A percentile compares a stretch with the other conserved stretches of the same genome.
These are phyloP conservation scores for Willowsia nigromaculata DNA, from an alignment of 2,888 invertebrate genomes.

Conservation along the genomic window DNA sequence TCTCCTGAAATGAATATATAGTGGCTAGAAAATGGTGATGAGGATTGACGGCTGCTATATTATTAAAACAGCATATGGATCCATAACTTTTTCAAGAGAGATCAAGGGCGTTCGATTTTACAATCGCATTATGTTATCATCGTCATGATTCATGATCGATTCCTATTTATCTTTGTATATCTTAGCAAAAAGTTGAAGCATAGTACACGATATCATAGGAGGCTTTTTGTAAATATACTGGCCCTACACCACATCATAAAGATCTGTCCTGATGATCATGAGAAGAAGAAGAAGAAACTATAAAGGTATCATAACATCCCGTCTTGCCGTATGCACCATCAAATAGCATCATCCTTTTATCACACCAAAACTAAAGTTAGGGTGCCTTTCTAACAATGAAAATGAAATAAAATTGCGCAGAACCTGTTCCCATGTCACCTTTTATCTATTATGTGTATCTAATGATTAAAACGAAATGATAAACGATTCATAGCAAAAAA, in stretches of 20 bases:
- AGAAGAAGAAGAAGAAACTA: conserved; percentile 12
- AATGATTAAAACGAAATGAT: conserved; percentile 60
- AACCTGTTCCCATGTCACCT: conserved; percentile 74
- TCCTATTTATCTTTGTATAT: neutral
- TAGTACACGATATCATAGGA: too few relatives aligned
- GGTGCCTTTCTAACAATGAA: conserved; percentile 61
- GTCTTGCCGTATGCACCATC: neutral
- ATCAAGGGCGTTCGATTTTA: conserved; percentile 68
- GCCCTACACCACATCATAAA: conserved; percentile 36
- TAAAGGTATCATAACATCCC: conserved; percentile 20
- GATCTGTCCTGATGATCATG: conserved; percentile 36
- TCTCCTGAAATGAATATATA: neutral
- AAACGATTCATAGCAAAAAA: conserved; percentile 58
- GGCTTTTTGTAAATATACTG: neutral
- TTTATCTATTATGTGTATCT: conserved; percentile 57
- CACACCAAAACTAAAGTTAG: conserved; percentile 31
- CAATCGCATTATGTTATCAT: conserved; percentile 48
- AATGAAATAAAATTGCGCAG: conserved; percentile 52
- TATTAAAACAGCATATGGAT: conserved; percentile 42
- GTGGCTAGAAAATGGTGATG: neutral
- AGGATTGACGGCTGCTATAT: neutral
- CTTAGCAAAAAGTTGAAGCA: neutral
- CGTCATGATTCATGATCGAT: conserved; percentile 1
- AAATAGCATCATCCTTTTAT: conserved; percentile 9
- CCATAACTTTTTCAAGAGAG: conserved; percentile 37